These are phyloP conservation scores for Phylloscopus whistleri DNA, from an alignment of 2,113 vertebrate species.

Conservation along the genomic window DNA sequence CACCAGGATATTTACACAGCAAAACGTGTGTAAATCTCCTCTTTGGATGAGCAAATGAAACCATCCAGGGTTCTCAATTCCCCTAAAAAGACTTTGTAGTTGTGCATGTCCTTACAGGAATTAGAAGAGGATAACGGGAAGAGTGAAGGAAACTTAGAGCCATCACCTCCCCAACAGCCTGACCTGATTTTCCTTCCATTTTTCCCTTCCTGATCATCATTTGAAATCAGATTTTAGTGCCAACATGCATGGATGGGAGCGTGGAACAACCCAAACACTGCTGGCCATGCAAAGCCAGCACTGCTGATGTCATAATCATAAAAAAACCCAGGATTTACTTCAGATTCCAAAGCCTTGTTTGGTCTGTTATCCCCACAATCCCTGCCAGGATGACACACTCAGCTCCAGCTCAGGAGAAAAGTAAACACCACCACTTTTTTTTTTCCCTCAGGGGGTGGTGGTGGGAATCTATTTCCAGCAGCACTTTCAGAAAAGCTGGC, in stretches of 20 bases:
- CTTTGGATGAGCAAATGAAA: not conserved
- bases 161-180: not conserved
- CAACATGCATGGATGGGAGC: not conserved
- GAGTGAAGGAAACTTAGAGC: not conserved
- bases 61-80: not conserved
- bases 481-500: not conserved
- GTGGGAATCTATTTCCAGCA: not conserved
- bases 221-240: not conserved
- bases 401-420: not conserved
- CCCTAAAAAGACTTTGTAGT: not conserved
- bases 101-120: not conserved
- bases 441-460: not conserved
- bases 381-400: not conserved
- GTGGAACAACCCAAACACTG: not conserved
- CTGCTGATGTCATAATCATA: not conserved
- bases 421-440: not conserved
- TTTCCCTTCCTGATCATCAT: not conserved
- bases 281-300: not conserved
- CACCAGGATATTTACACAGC: not conserved
- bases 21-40: rapidly evolving
- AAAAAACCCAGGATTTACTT: not conserved
- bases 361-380: not conserved
- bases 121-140: not conserved
- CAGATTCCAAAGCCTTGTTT: not conserved
- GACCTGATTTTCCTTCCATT: not conserved